Evolutionary conservation across 2,888 invertebrate genomes (phyloP), one percentile per base, ranked within the genome.

Genomic region (Cataglyphis albicans): DNA sequence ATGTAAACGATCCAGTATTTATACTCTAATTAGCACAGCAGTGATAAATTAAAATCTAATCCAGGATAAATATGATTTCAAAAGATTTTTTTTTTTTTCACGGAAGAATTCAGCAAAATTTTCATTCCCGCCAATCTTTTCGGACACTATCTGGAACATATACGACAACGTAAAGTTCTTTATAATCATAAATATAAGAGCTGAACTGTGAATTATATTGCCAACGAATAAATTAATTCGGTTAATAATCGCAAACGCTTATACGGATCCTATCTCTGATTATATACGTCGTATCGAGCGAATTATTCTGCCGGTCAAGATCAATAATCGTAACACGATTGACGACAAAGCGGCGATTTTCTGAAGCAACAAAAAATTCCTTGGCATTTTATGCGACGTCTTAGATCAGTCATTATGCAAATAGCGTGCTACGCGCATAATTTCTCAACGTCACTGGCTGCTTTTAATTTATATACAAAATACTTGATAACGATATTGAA

Each of bases 21-120:
- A 61, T 61, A 57, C 59, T 82, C 74, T 61, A 75, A 84, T 86
- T 32, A 74, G 15, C 65, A 41, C 57, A 18, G 44, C 41, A 18
- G 41, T 38, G 10, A 70, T 48, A 64, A 78, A 82, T 84, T 70
- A 59, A 25, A 32, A 32, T 59, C 57, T 12, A n/a, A 18, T 38
- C 10, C 2, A 29, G 29, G 25, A 32, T 15, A n/a, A 65, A 75
- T 10, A n/a, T 78, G 78, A 68, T 59, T 78, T 2, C 57, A 63
- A 29, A 81, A 75, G 59, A 67, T 74, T 76, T 81, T 78, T 85
- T 85, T n/a, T n/a, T n/a, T 55, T 52, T 35, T 55, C 55, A 29
- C 21, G 32, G 67, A 4, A 67, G n/a, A 76, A 29, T 29, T 29
- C 29, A 29, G 29, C 29, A 29, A 2, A 29, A 29, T 29, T 25